Base-by-base conservation (phyloP, 2,113 vertebrate genomes). In the Patagioenas fasciata region DNA sequence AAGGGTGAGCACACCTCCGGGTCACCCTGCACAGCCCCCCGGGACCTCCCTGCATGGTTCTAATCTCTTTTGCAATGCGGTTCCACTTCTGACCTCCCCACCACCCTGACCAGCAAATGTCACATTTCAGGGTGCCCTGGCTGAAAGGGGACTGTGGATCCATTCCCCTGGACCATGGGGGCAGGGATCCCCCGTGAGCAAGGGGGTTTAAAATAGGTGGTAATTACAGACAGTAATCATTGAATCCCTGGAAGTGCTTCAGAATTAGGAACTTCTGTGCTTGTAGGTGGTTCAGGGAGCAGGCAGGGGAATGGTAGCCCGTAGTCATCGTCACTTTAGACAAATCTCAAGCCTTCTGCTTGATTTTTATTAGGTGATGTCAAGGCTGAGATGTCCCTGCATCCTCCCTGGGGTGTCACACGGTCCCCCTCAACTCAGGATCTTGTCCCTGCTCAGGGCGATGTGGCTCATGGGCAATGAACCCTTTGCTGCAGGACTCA, bases 41-140 rank as follows among this genome's bases (percentile, higher is more conserved):
- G 8, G 61, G 70, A 95, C 85, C 95, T 82, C 95, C 83, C 83
- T 11, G 56, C 15, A n/a, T 40, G 1, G 11, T 72, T 92, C 94
- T 95, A 96, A 95, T 97, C 95, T 95, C 94, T 80, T 71, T 29
- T 92, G 94, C 95, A 94, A 94, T 94, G 96, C 3, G 0, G 58
- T 83, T 73, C 6, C 36, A 34, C 58, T 88, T 12, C 82, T 94
- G 95, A 95, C 80, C 95, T 94, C 80, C 71, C 69, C 58, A 18
- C 28, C 20, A 28, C 74, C 73, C 87, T 6, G 47, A 47, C 9
- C 50, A 23, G 67, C 4, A 0, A 67, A 31, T 32, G 88, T 18
- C 72, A 90, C 38, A 10, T 66, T 54, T 69, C 29, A 8, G 1
- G 40, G 82, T 88, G 77, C 12, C 61, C 36, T 0, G 2, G 29